phyloP scores from a whole-genome alignment of 2,888 invertebrate genomes.

The Diplazon laetatorius region DNA sequence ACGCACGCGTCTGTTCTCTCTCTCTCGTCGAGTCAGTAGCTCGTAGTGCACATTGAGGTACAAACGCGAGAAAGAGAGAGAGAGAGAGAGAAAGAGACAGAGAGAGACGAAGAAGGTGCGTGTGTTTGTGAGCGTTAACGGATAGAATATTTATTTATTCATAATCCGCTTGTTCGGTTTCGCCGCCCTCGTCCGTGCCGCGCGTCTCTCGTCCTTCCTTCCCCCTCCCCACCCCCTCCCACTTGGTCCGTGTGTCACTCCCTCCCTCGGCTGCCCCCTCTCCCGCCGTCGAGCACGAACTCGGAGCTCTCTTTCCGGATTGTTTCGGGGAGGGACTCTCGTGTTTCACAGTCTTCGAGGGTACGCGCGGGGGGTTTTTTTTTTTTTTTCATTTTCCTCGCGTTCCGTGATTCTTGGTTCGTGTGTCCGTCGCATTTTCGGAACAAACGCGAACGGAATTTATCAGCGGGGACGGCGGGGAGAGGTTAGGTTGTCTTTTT shows the following conservation, averaged over 20 bases:
- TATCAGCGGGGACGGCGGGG: no score
- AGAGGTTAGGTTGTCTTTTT: no score
- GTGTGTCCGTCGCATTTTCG: not conserved
- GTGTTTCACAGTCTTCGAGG: slow-evolving; percentile 11
- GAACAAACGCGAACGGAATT: not conserved
- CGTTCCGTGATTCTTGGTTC: no score
- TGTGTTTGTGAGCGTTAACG: slow-evolving; percentile 29
- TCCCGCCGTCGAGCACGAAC: no score
- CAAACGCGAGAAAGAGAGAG: no score
- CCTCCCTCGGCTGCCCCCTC: not conserved
- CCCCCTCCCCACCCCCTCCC: not conserved
- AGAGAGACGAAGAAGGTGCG: slow-evolving; percentile 39
- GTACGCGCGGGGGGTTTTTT: slow-evolving; percentile 23
- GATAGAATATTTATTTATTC: no score
- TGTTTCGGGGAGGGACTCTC: slow-evolving; percentile 45
- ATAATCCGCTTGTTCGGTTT: not conserved
- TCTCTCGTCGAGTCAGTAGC: no score
- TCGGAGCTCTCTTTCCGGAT: no score
- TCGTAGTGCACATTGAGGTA: no score
- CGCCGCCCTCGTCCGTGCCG: slow-evolving; percentile 48
- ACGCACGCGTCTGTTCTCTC: not conserved
- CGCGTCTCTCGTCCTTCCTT: slow-evolving; percentile 6
- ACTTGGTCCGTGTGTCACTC: no score
- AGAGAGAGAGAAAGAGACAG: no score
- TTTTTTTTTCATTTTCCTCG: no score